phyloP scores from a whole-genome alignment of 2,113 vertebrate species.

The Podarcis raffonei region DNA sequence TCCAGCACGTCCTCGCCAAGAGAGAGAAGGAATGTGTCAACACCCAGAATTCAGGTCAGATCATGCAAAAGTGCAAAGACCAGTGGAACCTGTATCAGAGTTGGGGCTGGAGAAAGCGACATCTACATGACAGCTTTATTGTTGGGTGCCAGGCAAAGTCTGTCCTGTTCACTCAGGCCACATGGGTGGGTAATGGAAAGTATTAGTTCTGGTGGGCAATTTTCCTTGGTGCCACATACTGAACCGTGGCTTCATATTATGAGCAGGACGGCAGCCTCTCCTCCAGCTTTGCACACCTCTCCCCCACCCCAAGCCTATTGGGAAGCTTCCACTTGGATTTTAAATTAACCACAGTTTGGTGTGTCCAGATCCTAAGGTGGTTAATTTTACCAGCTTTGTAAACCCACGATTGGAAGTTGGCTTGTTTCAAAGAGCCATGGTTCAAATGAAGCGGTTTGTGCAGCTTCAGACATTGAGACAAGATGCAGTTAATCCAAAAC shows the following conservation, averaged over 20 bases:
- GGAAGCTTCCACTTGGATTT: no score
- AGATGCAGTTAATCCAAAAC: not conserved
- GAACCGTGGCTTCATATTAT: not conserved
- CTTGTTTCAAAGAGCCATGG: not conserved
- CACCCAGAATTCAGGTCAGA: no score
- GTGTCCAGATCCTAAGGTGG: not conserved
- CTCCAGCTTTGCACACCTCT: not conserved
- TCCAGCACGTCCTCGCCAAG: no score
- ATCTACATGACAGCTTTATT: not conserved
- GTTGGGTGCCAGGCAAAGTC: not conserved
- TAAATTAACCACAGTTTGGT: not conserved
- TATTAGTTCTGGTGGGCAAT: not conserved
- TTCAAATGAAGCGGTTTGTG: not conserved
- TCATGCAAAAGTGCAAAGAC: no score
- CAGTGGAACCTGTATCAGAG: no score
- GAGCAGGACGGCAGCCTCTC: no score
- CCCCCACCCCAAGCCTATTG: no score
- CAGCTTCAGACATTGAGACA: not conserved
- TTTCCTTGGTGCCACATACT: not conserved
- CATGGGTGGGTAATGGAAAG: not conserved
- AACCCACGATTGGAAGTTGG: not conserved
- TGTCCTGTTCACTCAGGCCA: not conserved
- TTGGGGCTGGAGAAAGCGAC: no score
- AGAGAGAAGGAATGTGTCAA: no score
- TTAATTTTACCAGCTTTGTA: not conserved